Evolutionary conservation across 1,140 invertebrate genomes (phyloP).

Genomic region (Thrips palmi): DNA sequence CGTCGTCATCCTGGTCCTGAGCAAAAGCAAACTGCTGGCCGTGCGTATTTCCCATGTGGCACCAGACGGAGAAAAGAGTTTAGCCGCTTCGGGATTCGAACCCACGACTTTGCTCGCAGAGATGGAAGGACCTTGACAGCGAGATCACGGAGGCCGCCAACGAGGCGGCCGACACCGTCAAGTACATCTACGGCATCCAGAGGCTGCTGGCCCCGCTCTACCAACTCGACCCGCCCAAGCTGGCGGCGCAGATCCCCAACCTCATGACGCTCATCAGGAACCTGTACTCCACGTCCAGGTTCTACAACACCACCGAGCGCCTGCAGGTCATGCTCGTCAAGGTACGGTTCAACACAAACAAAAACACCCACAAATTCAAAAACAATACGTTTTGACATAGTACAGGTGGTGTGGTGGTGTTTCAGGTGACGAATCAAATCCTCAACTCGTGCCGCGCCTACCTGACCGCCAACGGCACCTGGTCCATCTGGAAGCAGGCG

Average conservation of each 20-base stretch:
- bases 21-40: slow-evolving; percentile 46
- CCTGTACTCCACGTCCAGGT: slow-evolving; percentile 68
- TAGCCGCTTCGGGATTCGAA: neutral
- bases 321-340: slow-evolving; percentile 46
- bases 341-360: slow-evolving; percentile 21
- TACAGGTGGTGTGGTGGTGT: slow-evolving; percentile 9
- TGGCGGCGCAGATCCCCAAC: slow-evolving; percentile 45
- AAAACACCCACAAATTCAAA: neutral
- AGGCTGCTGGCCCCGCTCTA: slow-evolving; percentile 73
- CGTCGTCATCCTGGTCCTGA: slow-evolving; percentile 41
- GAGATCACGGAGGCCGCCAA: slow-evolving; percentile 54
- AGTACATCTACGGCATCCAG: slow-evolving; percentile 70
- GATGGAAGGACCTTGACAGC: slow-evolving; percentile 57
- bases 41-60: slow-evolving; percentile 26
- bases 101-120: slow-evolving; percentile 25
- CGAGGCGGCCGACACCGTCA: slow-evolving; percentile 74
- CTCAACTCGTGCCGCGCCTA: slow-evolving; percentile 48
- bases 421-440: slow-evolving; percentile 53
- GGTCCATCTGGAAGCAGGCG: slow-evolving; percentile 49
- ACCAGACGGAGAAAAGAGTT: neutral
- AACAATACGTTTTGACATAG: slow-evolving; percentile 1
- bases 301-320: slow-evolving; percentile 48
- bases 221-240: slow-evolving; percentile 46
- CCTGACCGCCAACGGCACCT: slow-evolving; percentile 39
- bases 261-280: slow-evolving; percentile 57